phyloP scores from a whole-genome alignment of 2,797 vertebrate species.

The Apodemus agrarius region DNA sequence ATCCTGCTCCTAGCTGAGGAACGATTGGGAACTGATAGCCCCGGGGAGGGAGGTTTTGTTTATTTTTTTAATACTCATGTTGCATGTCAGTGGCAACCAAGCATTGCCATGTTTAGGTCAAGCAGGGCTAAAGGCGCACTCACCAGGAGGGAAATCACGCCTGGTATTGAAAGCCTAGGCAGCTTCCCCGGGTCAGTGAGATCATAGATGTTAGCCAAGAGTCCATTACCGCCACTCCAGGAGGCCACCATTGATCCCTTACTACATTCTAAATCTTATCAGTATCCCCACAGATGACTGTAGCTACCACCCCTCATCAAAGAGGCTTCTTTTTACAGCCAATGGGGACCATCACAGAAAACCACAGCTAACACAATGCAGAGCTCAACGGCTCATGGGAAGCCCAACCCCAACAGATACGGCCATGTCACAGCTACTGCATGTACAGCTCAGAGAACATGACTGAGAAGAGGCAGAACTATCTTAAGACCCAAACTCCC shows the following conservation, averaged over 20 bases:
- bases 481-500: neutral
- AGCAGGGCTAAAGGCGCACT: neutral
- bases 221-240: neutral
- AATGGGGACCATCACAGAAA: neutral
- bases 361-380: neutral
- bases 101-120: neutral
- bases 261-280: neutral
- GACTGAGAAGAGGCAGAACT: neutral
- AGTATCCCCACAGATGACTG: neutral
- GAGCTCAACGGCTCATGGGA: neutral
- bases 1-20: neutral
- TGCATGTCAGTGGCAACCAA: neutral
- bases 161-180: neutral
- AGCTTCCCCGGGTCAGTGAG: neutral
- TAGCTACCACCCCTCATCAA: neutral
- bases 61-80: neutral
- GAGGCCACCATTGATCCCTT: neutral
- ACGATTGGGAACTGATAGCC: neutral
- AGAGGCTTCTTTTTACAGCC: neutral
- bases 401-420: neutral
- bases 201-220: neutral
- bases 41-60: neutral
- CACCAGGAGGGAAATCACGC: neutral
- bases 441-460: neutral
- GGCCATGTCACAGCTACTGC: neutral